Percentiles rank a stretch among this genome's conserved stretches.
Evolutionary conservation across 2,797 vertebrate genomes (phyloP).

Genomic region (Sarcoramphus papa): DNA sequence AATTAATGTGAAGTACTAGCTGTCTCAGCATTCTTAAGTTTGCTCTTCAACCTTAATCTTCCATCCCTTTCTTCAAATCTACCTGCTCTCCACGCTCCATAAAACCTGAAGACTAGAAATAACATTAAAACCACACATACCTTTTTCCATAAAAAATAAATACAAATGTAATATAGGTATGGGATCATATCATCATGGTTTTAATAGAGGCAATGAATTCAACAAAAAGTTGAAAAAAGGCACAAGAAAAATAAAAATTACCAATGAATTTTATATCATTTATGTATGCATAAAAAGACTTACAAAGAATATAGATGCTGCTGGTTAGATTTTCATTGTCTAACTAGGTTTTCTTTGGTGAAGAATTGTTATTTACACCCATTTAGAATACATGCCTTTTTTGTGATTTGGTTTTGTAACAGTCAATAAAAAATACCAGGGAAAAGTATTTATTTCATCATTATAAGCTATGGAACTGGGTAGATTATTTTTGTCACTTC

Average conservation of each 20-base stretch:
- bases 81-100: not conserved
- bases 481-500: conserved; percentile 29
- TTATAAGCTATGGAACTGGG: not conserved
- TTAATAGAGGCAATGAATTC: not conserved
- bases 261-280: not conserved
- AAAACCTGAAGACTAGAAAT: not conserved
- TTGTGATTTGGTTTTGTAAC: not conserved
- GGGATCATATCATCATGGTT: not conserved
- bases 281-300: not conserved
- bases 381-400: not conserved
- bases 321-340: not conserved
- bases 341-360: not conserved
- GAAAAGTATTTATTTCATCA: conserved; percentile 15
- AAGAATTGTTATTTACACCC: not conserved
- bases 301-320: not conserved
- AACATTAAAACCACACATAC: not conserved
- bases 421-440: not conserved
- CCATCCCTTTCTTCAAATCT: not conserved
- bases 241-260: not conserved
- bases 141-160: not conserved
- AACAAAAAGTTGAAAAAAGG: not conserved
- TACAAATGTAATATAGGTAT: not conserved
- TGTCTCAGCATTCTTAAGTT: not conserved
- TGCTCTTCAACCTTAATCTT: not conserved
- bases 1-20: not conserved